phyloP scores from a whole-genome alignment of 1,140 invertebrate species.

The Panagrolaimus sp. region DNA sequence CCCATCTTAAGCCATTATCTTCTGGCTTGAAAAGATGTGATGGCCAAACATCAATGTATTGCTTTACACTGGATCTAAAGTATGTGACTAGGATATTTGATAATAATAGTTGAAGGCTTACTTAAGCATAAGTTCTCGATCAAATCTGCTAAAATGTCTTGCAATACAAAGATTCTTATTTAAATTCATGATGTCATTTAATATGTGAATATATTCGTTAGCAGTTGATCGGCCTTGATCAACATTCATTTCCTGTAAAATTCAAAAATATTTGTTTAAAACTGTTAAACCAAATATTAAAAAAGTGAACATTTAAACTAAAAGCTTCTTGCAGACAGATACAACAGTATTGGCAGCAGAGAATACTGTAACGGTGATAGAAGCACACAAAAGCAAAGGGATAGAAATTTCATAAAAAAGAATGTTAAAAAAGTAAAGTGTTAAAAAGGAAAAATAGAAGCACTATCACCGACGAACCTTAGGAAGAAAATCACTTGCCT shows the following conservation, averaged over 20 bases:
- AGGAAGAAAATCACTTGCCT: slow-evolving; percentile 64
- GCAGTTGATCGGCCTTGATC: slow-evolving; percentile 52
- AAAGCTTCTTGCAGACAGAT: no score
- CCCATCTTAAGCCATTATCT: slow-evolving; percentile 64
- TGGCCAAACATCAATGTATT: slow-evolving; percentile 94
- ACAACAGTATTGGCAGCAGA: no score
- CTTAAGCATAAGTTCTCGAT: slow-evolving; percentile 61
- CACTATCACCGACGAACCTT: slow-evolving; percentile 25
- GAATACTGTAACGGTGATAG: not conserved
- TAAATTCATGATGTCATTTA: slow-evolving; percentile 73
- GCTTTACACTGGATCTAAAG: slow-evolving; percentile 60
- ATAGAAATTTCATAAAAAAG: slow-evolving; percentile 9
- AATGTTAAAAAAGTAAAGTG: not conserved
- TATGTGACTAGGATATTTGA: not conserved
- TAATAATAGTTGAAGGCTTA: slow-evolving; percentile 26
- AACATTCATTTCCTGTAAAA: slow-evolving; percentile 53
- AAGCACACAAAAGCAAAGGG: not conserved
- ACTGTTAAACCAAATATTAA: not conserved
- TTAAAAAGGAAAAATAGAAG: not conserved
- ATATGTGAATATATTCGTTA: slow-evolving; percentile 79
- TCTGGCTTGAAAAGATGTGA: slow-evolving; percentile 76
- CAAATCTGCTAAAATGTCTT: slow-evolving; percentile 77
- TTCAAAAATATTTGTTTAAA: not conserved
- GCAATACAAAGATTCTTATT: slow-evolving; percentile 90
- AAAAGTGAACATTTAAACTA: not conserved